Base-by-base conservation (phyloP, 2,113 vertebrate genomes). In the Zeus faber region DNA sequence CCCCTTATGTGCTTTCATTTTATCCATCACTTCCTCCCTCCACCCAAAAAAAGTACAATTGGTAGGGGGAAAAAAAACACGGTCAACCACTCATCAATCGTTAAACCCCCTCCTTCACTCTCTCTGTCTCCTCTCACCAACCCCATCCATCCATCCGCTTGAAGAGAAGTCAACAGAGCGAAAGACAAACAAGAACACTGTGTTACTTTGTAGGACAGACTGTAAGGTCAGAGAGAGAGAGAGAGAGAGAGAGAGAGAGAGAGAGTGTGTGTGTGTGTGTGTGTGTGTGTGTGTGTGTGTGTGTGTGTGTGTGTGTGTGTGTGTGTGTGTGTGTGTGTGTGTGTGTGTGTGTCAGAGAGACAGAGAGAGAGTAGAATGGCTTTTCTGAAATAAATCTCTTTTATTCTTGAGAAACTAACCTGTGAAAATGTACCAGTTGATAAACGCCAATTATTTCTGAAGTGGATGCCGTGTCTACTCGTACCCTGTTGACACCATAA, bases 161-260 rank as follows among this genome's bases (percentile, higher is more conserved):
- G 52, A 76, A 54, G 29, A 61, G 22, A 70, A 51, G 51, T 62
- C 67, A 79, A 48, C 68, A 26, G 61, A 46, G 74, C 41, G 27
- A 73, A 77, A 85, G 65, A 74, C 59, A 74, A 80, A 81, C 74
- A 75, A 58, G 54, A 71, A 62, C 54, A 62, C 31, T 66, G 21
- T 4, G 13, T 33, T 18, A 49, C 66, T 77, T 50, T 13, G 5
- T 11, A 39, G 65, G 69, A 67, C 17, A 14, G 9, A 18, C 22
- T 22, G 52, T 67, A 33, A 55, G 72, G 65, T 65, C 67, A 65
- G 13, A 2, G 33, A 37, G 11, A 8, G 40, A 18, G 40, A 18
- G 40, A 8, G 40, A 18, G 40, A 18, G 40, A 65, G 13, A 2
- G 33, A 37, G 11, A 65, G 13, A 2, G 33, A 37, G 11, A 8